Percentiles rank a stretch among this genome's conserved stretches.
These are phyloP conservation scores for Strix uralensis DNA, from an alignment of 2,113 vertebrate genomes.

Conservation along the genomic window DNA sequence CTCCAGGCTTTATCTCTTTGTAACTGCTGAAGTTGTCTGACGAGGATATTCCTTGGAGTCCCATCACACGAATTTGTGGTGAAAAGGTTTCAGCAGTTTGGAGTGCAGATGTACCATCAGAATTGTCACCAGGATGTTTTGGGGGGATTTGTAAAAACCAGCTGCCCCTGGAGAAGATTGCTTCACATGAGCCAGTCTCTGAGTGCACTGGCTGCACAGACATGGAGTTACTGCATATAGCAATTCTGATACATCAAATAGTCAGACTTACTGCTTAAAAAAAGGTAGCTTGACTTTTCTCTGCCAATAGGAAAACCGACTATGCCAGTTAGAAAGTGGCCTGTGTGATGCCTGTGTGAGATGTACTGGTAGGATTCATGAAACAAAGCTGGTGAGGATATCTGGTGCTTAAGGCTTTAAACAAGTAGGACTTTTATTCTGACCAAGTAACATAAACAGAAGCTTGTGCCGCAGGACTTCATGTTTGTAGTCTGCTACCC, in stretches of 20 bases:
- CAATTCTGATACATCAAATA: neutral
- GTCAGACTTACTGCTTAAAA: neutral
- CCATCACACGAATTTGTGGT: neutral
- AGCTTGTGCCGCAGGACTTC: neutral
- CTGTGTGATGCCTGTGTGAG: neutral
- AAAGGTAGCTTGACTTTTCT: neutral
- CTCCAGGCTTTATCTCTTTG: neutral
- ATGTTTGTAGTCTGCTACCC: neutral
- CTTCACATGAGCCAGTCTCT: neutral
- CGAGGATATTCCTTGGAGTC: neutral
- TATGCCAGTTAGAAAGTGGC: neutral
- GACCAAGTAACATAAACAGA: neutral
- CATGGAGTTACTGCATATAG: neutral
- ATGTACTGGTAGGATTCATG: neutral
- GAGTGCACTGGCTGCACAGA: neutral
- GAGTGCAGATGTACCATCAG: neutral
- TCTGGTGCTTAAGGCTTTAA: neutral
- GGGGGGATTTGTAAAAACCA: neutral
- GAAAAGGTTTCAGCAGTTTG: neutral
- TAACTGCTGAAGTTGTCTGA: neutral
- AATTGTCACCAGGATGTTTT: neutral
- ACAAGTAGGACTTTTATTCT: neutral
- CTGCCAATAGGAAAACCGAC: neutral
- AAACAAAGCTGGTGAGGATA: neutral
- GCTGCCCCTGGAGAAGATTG: neutral